Conservation (phyloP, 2,888 invertebrate genomes). For the Phyllotreta striolata region DNA sequence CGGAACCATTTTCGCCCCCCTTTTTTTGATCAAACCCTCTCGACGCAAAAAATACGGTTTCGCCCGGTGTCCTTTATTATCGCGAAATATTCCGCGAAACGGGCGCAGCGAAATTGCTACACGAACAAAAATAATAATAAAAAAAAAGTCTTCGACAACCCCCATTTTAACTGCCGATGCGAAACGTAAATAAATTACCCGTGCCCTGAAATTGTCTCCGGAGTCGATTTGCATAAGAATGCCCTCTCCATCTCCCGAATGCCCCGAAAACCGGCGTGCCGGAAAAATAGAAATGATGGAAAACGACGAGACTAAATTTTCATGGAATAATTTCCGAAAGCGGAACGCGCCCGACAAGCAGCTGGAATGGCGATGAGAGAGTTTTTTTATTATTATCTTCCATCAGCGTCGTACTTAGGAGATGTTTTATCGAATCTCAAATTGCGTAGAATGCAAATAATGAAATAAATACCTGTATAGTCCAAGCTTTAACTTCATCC, state of each 20-base stretch:
- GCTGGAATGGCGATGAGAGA: slow-evolving; percentile 33
- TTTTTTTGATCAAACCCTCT: slow-evolving; percentile 6
- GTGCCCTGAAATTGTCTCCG: slow-evolving; percentile 57
- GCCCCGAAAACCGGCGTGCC: slow-evolving; percentile 34
- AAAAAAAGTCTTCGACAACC: slow-evolving; percentile 24
- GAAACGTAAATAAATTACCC: slow-evolving; percentile 55
- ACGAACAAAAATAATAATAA: slow-evolving; percentile 36
- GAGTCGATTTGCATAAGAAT: slow-evolving; percentile 59
- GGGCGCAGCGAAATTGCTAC: slow-evolving; percentile 35
- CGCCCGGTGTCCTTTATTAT: slow-evolving; percentile 16
- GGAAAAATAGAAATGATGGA: slow-evolving; percentile 44
- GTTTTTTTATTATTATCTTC: slow-evolving; percentile 6
- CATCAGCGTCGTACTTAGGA: neutral
- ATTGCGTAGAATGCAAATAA: slow-evolving; percentile 1
- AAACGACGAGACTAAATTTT: slow-evolving; percentile 40
- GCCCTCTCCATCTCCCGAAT: slow-evolving; percentile 36
- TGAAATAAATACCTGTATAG: slow-evolving; percentile 84
- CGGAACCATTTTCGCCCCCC: neutral
- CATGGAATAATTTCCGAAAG: slow-evolving; percentile 40
- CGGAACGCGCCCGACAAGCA: slow-evolving; percentile 29
- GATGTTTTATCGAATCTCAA: neutral
- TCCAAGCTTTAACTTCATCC: slow-evolving; percentile 99
- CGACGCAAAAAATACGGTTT: slow-evolving; percentile 2
- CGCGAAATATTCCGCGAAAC: slow-evolving; percentile 13
- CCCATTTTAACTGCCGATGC: slow-evolving; percentile 51